Conservation (phyloP, 2,797 vertebrate species). For the Decapterus maruadsi region DNA sequence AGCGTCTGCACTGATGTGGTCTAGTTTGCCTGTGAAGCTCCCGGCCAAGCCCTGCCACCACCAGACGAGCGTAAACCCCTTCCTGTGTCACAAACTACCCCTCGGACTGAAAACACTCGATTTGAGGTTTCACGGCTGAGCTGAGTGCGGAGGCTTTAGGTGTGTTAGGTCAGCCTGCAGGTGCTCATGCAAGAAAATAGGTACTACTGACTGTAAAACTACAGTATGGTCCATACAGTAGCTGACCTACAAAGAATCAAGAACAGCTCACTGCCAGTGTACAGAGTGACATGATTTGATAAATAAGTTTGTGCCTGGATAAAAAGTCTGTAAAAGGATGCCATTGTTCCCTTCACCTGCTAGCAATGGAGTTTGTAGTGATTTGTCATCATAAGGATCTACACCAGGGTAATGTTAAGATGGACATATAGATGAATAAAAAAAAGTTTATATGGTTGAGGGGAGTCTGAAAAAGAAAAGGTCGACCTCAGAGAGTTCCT, state of each 20-base stretch:
- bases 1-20: conserved; percentile 63
- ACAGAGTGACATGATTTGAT: not conserved
- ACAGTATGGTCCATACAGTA: no score
- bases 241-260: no score
- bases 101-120: not conserved
- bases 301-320: no score
- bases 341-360: no score
- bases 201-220: not conserved
- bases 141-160: conserved; percentile 4
- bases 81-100: conserved; percentile 28
- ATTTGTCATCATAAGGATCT: not conserved
- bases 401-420: no score
- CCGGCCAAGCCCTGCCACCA: conserved; percentile 36
- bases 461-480: no score
- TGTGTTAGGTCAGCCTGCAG: conserved; percentile 37
- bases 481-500: no score
- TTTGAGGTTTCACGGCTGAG: conserved; percentile 37
- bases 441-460: no score
- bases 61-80: conserved; percentile 39
- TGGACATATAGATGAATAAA: no score
- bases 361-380: not conserved
- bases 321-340: not conserved
- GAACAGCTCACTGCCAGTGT: no score
- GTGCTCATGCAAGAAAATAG: not conserved
- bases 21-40: conserved; percentile 36